phyloP scores from a whole-genome alignment of 2,888 invertebrate species.

The Tachina grossa region DNA sequence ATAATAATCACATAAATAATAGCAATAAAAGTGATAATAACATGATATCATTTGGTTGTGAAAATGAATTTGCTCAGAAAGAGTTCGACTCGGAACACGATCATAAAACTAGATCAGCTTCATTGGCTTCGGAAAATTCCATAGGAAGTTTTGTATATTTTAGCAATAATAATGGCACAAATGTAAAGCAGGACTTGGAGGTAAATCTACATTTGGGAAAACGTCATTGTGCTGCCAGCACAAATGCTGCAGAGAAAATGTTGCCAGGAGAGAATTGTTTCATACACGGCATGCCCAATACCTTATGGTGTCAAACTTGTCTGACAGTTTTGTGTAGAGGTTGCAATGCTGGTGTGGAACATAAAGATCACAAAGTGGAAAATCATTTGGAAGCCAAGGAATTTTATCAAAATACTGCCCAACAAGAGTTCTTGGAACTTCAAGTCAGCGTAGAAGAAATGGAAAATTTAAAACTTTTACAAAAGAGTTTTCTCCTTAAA shows the following conservation, averaged over 20 bases:
- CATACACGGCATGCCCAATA: constrained; percentile 88
- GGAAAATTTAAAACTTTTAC: constrained; percentile 87
- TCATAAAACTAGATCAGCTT: constrained; percentile 57
- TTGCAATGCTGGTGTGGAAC: constrained; percentile 87
- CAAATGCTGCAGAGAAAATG: constrained; percentile 70
- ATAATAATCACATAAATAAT: constrained; percentile 21
- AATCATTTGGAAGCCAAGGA: constrained; percentile 87
- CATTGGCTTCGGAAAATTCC: constrained; percentile 61
- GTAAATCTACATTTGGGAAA: constrained; percentile 47
- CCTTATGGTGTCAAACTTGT: constrained; percentile 88
- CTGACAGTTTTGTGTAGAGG: constrained; percentile 86
- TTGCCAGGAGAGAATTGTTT: constrained; percentile 85
- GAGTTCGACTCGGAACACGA: constrained; percentile 30
- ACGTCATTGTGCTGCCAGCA: not conserved
- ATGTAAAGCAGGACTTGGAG: constrained; percentile 40
- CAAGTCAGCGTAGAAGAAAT: constrained; percentile 88
- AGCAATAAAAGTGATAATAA: constrained; percentile 39
- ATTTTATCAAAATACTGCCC: constrained; percentile 86
- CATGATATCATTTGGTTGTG: constrained; percentile 55
- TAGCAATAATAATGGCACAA: constrained; percentile 62
- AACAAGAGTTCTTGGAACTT: constrained; percentile 87
- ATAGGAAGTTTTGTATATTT: constrained; percentile 51
- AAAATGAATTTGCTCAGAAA: constrained; percentile 39
- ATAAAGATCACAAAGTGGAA: constrained; percentile 87
- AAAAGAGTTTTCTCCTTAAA: constrained; percentile 88